These are phyloP conservation scores for Psammodynastes pulverulentus DNA, from an alignment of 2,113 vertebrate species.

Conservation along the genomic window DNA sequence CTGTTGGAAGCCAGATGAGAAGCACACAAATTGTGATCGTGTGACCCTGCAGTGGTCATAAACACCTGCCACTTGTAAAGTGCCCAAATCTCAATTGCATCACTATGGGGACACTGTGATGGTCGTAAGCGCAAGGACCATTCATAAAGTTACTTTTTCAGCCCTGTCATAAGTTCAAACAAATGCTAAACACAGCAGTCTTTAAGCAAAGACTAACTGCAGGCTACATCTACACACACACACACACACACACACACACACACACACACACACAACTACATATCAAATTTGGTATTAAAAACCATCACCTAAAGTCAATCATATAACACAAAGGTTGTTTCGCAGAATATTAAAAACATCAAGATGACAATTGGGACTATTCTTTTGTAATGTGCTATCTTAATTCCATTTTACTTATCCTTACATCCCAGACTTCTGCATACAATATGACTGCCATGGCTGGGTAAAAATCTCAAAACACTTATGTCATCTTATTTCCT, in stretches of 20 bases:
- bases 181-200: not conserved
- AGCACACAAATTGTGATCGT: not conserved
- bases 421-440: slow-evolving; percentile 29
- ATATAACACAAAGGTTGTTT: not conserved
- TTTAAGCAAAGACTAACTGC: not conserved
- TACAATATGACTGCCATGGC: slow-evolving; percentile 48
- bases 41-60: not conserved
- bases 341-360: not conserved
- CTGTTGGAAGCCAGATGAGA: not conserved
- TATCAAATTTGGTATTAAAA: not conserved
- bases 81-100: not conserved
- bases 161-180: not conserved
- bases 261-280: not conserved
- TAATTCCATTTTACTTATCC: slow-evolving; percentile 31
- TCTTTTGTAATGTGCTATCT: not conserved
- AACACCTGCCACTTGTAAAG: not conserved
- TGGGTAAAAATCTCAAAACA: slow-evolving; percentile 51
- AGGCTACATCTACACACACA: not conserved
- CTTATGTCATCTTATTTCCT: slow-evolving; percentile 35
- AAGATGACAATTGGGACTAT: not conserved
- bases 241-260: not conserved
- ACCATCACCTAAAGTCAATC: not conserved
- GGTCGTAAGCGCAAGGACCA: not conserved
- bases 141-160: not conserved
- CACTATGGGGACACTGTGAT: not conserved